These are phyloP conservation scores for Mesoclemmys tuberculata DNA, from an alignment of 2,113 vertebrate genomes.

Conservation along the genomic window DNA sequence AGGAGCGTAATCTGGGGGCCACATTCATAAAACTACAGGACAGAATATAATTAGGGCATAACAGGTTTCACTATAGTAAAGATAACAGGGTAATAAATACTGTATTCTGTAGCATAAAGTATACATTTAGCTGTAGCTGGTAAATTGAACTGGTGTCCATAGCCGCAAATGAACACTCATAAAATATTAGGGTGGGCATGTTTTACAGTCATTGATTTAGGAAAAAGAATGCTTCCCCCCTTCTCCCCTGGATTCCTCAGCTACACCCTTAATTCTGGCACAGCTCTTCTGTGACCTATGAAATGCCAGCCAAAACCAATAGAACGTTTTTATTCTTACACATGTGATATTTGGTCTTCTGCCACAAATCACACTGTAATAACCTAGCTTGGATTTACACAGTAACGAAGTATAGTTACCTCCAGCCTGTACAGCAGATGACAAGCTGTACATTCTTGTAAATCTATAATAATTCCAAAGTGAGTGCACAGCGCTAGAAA, in stretches of 20 bases:
- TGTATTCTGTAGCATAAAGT: background rate
- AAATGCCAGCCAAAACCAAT: background rate
- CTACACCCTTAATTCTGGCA: background rate
- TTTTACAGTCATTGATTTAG: background rate
- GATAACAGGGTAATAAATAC: background rate
- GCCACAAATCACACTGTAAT: background rate
- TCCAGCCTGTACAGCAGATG: background rate
- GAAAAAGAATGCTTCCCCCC: background rate
- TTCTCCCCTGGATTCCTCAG: background rate
- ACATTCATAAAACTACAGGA: background rate
- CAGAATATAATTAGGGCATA: background rate
- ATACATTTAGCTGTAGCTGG: accelerated
- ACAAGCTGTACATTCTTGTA: background rate
- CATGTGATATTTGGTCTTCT: background rate
- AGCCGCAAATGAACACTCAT: background rate
- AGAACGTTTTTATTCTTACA: background rate
- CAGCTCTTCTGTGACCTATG: background rate
- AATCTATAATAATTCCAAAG: background rate
- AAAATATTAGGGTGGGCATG: background rate
- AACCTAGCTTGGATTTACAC: background rate
- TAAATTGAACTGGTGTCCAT: background rate
- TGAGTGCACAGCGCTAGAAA: background rate
- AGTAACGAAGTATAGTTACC: accelerated
- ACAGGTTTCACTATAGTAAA: background rate
- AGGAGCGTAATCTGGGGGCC: background rate